These are phyloP conservation scores for Danio tinwini DNA, from an alignment of 2,797 vertebrate species.

Conservation along the genomic window DNA sequence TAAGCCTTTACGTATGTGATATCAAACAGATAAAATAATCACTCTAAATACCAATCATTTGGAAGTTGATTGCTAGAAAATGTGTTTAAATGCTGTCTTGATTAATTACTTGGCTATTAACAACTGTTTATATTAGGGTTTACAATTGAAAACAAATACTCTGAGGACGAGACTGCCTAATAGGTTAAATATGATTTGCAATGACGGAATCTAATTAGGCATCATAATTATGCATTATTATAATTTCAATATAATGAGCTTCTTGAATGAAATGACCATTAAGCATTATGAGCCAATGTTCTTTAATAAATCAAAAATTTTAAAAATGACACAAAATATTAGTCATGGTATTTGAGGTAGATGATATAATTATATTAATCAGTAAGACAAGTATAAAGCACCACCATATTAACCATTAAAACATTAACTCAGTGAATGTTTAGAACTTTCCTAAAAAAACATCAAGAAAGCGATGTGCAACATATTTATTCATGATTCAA, in stretches of 20 bases:
- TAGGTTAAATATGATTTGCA: background rate
- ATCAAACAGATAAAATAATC: background rate
- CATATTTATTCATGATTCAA: background rate
- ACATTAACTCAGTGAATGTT: background rate
- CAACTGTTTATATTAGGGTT: background rate
- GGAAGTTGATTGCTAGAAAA: background rate
- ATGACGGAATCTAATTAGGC: background rate
- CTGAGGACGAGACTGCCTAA: background rate
- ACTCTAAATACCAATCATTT: background rate
- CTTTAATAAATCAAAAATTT: background rate
- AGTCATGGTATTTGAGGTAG: background rate
- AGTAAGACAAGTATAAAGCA: background rate
- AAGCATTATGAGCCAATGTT: background rate
- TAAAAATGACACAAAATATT: background rate
- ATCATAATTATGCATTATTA: too few relatives aligned
- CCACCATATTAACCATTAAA: background rate
- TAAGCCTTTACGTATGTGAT: background rate
- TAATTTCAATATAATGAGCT: slow-evolving; percentile 1
- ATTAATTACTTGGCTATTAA: slow-evolving; percentile 7
- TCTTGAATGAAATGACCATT: background rate
- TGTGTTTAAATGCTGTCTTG: background rate
- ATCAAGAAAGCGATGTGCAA: background rate
- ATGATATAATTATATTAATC: too few relatives aligned
- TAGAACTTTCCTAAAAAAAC: background rate
- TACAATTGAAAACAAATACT: background rate